phyloP scores from a whole-genome alignment of 2,888 invertebrate species.

The Lamproptera curius region DNA sequence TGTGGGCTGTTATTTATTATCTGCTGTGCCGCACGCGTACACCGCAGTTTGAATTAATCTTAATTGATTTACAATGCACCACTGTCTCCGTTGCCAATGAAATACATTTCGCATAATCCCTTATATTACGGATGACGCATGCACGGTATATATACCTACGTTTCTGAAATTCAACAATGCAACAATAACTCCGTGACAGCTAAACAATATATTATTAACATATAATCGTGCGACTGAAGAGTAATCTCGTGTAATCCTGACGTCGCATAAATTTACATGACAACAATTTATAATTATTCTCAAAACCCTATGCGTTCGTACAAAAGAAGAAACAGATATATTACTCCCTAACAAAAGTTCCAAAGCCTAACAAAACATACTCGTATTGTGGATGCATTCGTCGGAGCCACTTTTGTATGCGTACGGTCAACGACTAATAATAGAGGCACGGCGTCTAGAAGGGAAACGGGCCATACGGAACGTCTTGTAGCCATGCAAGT shows the following conservation, averaged over 20 bases:
- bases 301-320: not conserved
- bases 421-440: constrained; percentile 16
- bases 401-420: not conserved
- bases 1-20: not conserved
- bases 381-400: not conserved
- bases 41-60: constrained; percentile 9
- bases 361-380: no score
- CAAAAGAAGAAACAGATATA: not conserved
- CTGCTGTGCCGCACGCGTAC: not conserved
- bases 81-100: constrained; percentile 3
- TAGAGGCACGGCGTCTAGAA: constrained; percentile 19
- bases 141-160: not conserved
- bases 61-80: constrained; percentile 13
- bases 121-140: not conserved
- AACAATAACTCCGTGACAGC: not conserved
- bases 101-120: constrained; percentile 13
- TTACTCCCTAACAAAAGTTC: no score
- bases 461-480: constrained; percentile 18
- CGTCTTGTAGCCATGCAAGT: constrained; percentile 27
- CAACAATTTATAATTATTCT: not conserved
- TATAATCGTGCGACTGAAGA: not conserved
- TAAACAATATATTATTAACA: not conserved
- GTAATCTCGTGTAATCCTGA: not conserved
- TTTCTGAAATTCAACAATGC: no score
- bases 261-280: not conserved